Base-by-base conservation (phyloP, 2,113 vertebrate species). In the Gulo gulo region DNA sequence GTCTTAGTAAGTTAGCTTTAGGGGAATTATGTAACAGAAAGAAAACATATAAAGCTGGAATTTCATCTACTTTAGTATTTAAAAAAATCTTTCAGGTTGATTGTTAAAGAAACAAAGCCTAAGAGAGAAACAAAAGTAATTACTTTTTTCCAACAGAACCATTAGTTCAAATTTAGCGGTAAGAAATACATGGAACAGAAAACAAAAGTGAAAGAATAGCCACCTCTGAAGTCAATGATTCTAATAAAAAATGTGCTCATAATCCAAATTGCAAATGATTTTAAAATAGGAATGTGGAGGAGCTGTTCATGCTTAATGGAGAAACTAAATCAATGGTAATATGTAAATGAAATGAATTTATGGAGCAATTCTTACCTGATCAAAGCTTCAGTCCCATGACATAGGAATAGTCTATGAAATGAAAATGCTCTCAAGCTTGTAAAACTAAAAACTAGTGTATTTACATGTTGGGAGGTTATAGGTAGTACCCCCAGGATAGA, bases 11-110 rank as follows among this genome's bases (percentile, higher is more conserved):
- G 39, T 88, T 88, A 83, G 76, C n/a, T 87, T 86, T 73, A 69
- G 74, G 42, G 61, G 42, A 93, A 94, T 82, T 95, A 67, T 83
- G 2, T 97, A 97, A 85, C 11, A 86, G n/a, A 81, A 95, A 11
- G 80, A 91, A 76, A 55, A 39, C 3, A 91, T 7, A 67, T 6
- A 67, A 87, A 67, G 13, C n/a, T 92, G 4, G 42, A 79, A 52
- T 89, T 88, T 92, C 81, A 93, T 57, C 52, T 97, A 85, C 52
- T 82, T 86, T 12, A 78, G 34, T 96, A 31, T 83, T 95, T 89
- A 87, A 79, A 96, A 89, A 45, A 71, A 29, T 45, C n/a, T 71
- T 91, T 93, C 45, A 95, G 52, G 21, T 84, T 79, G 59, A 71
- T 20, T 69, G 39, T 67, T 61, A 84, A 3, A 86, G 94, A 94